Conservation (phyloP, 2,113 vertebrate species). For the rabbit (Oryctolagus cuniculus) region DNA sequence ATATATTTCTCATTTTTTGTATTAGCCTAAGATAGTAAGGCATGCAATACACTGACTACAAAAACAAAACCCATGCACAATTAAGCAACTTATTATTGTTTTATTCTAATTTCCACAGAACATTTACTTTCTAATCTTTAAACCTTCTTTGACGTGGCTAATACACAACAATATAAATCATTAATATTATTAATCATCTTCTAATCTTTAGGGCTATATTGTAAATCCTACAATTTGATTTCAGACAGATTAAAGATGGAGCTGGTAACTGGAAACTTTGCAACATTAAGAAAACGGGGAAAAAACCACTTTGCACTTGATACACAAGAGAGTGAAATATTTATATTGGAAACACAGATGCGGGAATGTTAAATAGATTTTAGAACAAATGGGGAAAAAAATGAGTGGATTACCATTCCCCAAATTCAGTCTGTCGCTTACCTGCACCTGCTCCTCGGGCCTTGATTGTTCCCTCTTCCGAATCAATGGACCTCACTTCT, state of each 20-base stretch:
- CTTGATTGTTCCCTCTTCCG: not conserved
- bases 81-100: not conserved
- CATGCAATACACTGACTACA: not conserved
- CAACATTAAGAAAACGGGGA: not conserved
- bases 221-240: not conserved
- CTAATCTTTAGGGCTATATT: not conserved
- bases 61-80: conserved; percentile 45
- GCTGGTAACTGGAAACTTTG: not conserved
- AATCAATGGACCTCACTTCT: conserved; percentile 57
- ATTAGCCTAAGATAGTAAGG: not conserved
- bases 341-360: not conserved
- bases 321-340: not conserved
- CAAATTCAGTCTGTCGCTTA: conserved; percentile 67
- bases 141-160: conserved; percentile 15
- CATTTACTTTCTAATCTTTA: not conserved
- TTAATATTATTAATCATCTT: not conserved
- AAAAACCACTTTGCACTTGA: not conserved
- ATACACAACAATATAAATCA: not conserved
- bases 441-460: conserved; percentile 56
- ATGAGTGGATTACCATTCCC: not conserved
- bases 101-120: conserved; percentile 56
- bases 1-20: not conserved
- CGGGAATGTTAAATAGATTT: not conserved
- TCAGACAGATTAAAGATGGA: conserved; percentile 10
- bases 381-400: not conserved